phyloP scores from a whole-genome alignment of 2,797 vertebrate genomes.

The Lepilemur ruficaudatus region DNA sequence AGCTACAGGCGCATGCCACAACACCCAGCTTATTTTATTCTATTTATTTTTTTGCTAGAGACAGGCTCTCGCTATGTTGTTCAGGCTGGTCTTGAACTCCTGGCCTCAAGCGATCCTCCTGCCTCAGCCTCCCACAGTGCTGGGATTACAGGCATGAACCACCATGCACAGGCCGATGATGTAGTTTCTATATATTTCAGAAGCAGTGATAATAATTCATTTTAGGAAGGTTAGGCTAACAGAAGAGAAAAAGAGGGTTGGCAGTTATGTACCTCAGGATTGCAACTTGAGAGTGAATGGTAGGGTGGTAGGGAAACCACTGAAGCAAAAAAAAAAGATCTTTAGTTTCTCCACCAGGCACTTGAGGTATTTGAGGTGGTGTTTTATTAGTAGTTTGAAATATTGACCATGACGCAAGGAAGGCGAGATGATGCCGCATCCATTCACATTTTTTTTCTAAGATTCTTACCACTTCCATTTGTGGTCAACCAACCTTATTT shows the following conservation, averaged over 20 bases:
- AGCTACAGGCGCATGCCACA: not conserved
- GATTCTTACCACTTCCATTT: constrained; percentile 10
- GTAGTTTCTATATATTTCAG: not conserved
- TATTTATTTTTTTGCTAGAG: not conserved
- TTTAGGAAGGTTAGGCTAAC: not conserved
- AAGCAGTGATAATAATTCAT: not conserved
- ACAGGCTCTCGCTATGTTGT: not conserved
- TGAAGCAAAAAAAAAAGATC: not conserved
- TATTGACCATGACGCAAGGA: not conserved
- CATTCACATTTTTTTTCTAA: constrained; percentile 55
- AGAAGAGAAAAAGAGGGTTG: not conserved
- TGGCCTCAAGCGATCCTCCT: not conserved
- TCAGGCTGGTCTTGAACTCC: not conserved
- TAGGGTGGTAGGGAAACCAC: not conserved
- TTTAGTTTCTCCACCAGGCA: not conserved
- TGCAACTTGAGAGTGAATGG: not conserved
- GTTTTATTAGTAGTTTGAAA: constrained; percentile 55
- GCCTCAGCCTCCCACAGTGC: not conserved
- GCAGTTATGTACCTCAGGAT: not conserved
- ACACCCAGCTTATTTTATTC: not conserved
- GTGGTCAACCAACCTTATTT: constrained; percentile 40
- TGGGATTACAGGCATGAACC: not conserved
- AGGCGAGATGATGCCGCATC: constrained; percentile 38
- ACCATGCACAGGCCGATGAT: not conserved
- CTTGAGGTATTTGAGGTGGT: constrained; percentile 1